Percentiles rank a stretch among this genome's conserved stretches.
These are phyloP conservation scores for Oryctes rhinoceros DNA, from an alignment of 1,140 invertebrate species.

Conservation along the genomic window DNA sequence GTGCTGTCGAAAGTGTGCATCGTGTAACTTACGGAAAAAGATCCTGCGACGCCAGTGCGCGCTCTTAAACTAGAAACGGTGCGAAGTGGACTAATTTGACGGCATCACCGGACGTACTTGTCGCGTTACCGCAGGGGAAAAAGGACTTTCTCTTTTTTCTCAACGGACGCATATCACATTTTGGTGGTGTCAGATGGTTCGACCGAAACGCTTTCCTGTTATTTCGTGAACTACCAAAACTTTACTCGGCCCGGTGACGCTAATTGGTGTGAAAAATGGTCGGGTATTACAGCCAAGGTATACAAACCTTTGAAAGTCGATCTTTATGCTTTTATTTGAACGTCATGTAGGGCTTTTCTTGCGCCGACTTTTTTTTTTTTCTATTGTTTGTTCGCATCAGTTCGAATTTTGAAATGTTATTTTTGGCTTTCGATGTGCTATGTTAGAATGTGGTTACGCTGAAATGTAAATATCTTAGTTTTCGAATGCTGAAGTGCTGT, in stretches of 20 bases:
- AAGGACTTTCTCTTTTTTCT: background rate
- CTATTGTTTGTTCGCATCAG: background rate
- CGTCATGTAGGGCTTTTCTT: background rate
- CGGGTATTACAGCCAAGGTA: constrained; percentile 39
- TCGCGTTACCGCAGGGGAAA: background rate
- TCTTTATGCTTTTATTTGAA: background rate
- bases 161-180: background rate
- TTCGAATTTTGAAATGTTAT: background rate
- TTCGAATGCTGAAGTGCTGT: background rate
- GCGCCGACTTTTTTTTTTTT: background rate
- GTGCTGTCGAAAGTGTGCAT: constrained; percentile 26
- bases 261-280: constrained; percentile 38
- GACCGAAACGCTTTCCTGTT: constrained; percentile 12
- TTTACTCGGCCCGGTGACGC: background rate
- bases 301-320: constrained; percentile 9
- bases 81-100: background rate
- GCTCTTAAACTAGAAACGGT: background rate
- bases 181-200: constrained; percentile 7
- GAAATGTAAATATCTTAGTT: background rate
- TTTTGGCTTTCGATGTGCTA: constrained; percentile 21
- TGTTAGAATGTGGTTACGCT: background rate
- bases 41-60: background rate
- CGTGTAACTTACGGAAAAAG: constrained; percentile 9
- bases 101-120: background rate
- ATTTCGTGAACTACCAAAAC: background rate